These are phyloP conservation scores for Mythimna vitellina DNA, from an alignment of 2,888 invertebrate species.

Conservation along the genomic window DNA sequence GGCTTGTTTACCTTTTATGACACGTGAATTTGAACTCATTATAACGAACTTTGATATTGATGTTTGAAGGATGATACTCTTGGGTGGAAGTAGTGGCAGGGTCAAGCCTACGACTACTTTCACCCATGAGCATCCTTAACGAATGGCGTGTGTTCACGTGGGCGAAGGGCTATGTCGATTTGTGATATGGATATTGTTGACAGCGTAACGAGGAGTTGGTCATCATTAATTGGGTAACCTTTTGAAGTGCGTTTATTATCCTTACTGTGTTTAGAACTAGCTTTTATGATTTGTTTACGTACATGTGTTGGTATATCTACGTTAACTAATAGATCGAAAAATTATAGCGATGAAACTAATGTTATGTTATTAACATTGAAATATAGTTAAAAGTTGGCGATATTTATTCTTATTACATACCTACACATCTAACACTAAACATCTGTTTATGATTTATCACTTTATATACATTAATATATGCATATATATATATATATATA, in stretches of 20 bases:
- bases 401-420: too few relatives aligned
- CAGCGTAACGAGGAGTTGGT: constrained; percentile 2
- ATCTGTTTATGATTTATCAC: too few relatives aligned
- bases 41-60: constrained; percentile 45
- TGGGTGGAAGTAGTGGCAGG: constrained; percentile 18
- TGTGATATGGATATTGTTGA: constrained; percentile 38
- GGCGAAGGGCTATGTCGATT: background rate
- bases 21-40: constrained; percentile 49
- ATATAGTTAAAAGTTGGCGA: too few relatives aligned
- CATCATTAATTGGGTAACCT: constrained; percentile 15
- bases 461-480: too few relatives aligned
- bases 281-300: background rate
- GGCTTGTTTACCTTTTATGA: constrained; percentile 61
- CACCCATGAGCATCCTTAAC: constrained; percentile 1
- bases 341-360: too few relatives aligned
- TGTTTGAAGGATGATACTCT: constrained; percentile 23
- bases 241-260: constrained; percentile 3
- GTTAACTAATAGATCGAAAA: too few relatives aligned
- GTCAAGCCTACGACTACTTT: background rate
- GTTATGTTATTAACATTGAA: too few relatives aligned
- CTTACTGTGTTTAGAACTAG: background rate
- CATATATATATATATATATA: too few relatives aligned
- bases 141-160: constrained; percentile 1
- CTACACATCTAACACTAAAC: too few relatives aligned
- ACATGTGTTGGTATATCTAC: background rate